Evolutionary conservation across 2,797 vertebrate species (phyloP), one percentile per base, ranked within the genome.

Genomic region (Prunella strophiata): DNA sequence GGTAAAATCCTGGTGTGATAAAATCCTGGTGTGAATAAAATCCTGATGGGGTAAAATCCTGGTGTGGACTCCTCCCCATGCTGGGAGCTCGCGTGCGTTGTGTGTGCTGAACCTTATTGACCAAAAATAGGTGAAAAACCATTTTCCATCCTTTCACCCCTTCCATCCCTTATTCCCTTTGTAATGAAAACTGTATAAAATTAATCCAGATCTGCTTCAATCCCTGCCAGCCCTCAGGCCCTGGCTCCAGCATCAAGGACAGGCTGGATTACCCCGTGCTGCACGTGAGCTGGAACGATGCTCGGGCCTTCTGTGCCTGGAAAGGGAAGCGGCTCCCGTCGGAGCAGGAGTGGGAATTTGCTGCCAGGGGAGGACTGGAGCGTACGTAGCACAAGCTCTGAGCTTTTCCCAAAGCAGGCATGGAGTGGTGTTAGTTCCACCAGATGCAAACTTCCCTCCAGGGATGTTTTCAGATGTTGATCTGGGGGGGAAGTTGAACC

Each of bases 251-350:
- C 85, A 99, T 99, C 59, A 98, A 97, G 88, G 98, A 98, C 58
- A 98, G 96, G 55, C 97, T 99, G 96, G 98, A 98, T 88, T 97
- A 97, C 85, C 99, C 99, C 0, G 99, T 99, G 97, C 98, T 99
- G 78, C 99, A 99, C 3, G 99, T 99, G 95, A 99, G 99, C 98
- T 99, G 99, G 99, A 99, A 98, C 0, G 99, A 99, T 3, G 99
- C 99, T 2, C 97, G 30, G 84, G 98, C 98, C 1, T 99, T 98
- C 96, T 99, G 99, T 70, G 81, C 84, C 23, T 99, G 99, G 99
- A 98, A 92, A 58, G 98, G 97, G 79, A 99, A 98, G 94, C 98
- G 99, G 72, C 98, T 99, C 47, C 99, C 98, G 0, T 98, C 96
- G 0, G 99, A 99, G 89, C 98, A 99, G 74, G 99, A 99, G 96